Evolutionary conservation across 2,888 invertebrate genomes (phyloP).

Genomic region (Eilema griseolum): DNA sequence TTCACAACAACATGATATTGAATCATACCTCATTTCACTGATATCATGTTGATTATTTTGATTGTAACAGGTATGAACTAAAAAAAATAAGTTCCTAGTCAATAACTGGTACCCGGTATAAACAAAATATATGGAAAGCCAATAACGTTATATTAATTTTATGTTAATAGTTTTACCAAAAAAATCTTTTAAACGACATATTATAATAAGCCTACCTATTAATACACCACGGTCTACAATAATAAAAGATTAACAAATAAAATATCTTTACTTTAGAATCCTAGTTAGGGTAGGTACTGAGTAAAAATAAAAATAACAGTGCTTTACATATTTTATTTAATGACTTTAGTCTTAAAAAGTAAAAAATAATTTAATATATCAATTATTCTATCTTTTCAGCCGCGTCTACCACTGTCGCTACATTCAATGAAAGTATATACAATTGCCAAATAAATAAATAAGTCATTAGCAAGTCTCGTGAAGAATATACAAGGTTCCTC

Average conservation of each 20-base stretch:
- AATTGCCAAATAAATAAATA: slow-evolving; percentile 54
- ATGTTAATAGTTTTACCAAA: too few species aligned
- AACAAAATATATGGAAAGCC: too few species aligned
- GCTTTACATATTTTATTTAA: slow-evolving; percentile 35
- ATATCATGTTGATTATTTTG: too few species aligned
- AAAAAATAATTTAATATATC: slow-evolving; percentile 58
- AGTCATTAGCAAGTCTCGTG: slow-evolving; percentile 41
- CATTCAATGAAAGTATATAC: slow-evolving; percentile 33
- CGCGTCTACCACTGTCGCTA: slow-evolving; percentile 28
- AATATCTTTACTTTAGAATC: neutral
- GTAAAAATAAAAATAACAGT: neutral
- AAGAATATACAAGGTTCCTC: slow-evolving; percentile 34
- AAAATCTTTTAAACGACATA: too few species aligned
- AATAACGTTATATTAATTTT: too few species aligned
- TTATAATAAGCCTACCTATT: too few species aligned
- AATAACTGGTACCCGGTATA: too few species aligned
- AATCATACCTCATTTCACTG: slow-evolving; percentile 1
- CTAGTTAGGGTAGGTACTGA: neutral
- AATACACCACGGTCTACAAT: too few species aligned
- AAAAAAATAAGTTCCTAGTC: too few species aligned
- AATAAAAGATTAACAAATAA: too few species aligned
- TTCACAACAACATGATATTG: neutral
- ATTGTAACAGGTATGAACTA: too few species aligned
- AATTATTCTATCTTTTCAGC: slow-evolving; percentile 47
- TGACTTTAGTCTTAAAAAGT: slow-evolving; percentile 51